These are phyloP conservation scores for Pristis pectinata DNA, from an alignment of 2,797 vertebrate species.

Conservation along the genomic window DNA sequence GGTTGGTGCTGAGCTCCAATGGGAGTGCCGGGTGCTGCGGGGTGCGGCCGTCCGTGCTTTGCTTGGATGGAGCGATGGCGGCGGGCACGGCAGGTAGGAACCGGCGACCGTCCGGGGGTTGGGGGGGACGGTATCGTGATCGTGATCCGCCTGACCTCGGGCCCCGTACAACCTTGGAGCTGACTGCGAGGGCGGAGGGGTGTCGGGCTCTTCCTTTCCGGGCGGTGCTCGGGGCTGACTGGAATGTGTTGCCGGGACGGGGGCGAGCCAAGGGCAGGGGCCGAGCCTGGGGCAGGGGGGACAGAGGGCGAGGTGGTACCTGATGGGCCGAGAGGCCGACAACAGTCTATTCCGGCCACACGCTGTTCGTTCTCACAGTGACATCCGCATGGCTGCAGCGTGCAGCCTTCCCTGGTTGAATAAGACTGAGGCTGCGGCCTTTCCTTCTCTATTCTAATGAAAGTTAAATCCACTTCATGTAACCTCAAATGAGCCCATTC, in stretches of 20 bases:
- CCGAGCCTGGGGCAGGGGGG: neutral
- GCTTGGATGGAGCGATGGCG: slow-evolving; percentile 6
- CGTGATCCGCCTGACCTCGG: neutral
- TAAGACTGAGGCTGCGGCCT: neutral
- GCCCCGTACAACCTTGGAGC: neutral
- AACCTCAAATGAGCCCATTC: too few relatives aligned
- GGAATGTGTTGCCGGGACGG: neutral
- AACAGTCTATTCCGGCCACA: neutral
- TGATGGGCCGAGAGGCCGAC: neutral
- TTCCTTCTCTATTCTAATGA: neutral
- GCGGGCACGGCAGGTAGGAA: neutral
- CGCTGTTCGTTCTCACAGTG: neutral
- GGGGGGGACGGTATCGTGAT: neutral
- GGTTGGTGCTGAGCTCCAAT: neutral
- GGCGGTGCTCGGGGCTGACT: neutral
- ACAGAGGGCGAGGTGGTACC: neutral
- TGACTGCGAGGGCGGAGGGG: neutral
- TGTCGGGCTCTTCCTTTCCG: neutral
- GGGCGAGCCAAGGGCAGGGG: neutral
- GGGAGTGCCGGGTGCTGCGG: neutral
- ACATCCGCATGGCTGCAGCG: too few relatives aligned
- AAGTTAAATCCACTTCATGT: neutral
- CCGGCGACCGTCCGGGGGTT: too few relatives aligned
- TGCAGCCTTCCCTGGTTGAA: neutral
- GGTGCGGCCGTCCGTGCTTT: slow-evolving; percentile 23